Evolutionary conservation across 2,888 invertebrate species (phyloP), one percentile per base, ranked within the genome.

Genomic region (Drosophila sordidapex): DNA sequence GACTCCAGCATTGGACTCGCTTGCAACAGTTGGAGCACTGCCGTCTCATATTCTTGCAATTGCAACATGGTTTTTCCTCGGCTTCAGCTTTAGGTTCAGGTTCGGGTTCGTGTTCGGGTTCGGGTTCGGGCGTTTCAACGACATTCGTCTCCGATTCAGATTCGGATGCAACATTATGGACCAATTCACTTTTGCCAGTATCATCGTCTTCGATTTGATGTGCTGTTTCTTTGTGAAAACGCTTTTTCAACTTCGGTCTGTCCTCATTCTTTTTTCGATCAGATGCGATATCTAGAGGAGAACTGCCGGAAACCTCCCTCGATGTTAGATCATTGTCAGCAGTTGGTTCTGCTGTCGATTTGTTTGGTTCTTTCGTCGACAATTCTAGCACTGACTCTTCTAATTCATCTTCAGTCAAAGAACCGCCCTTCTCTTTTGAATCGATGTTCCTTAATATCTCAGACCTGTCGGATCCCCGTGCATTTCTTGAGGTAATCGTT

Each of bases 121-220:
- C 21, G 0, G 6, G 15, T 18, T 48, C 15, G 0, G 27, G 2
- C 4, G 5, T 2, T 2, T 60, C 21, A 18, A 29, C 21, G 11
- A 65, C 2, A 2, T 27, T 33, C n/a, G 15, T 33, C 5, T 65
- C 21, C 5, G 65, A 64, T 18, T 38, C n/a, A 5, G 48, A 33
- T 4, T 65, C 10, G 11, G 57, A 57, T 21, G 21, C 15, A 53
- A 67, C 18, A 2, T 31, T 25, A 53, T 8, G 15, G 5, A 21
- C 2, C 7, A 5, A 7, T 4, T 13, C n/a, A 1, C 31, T 5
- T 1, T 31, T 7, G 25, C 36, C 53, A 5, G 15, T 13, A n/a
- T 11, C 11, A 1, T 15, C 36, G 63, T 62, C 15, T 1, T 5
- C 1, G 11, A 13, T 46, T 4, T 35, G 21, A 1, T 63, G 27